Evolutionary conservation across 1,140 invertebrate genomes (phyloP), one percentile per base, ranked within the genome.

Genomic region (Macrosteles quadrilineatus): DNA sequence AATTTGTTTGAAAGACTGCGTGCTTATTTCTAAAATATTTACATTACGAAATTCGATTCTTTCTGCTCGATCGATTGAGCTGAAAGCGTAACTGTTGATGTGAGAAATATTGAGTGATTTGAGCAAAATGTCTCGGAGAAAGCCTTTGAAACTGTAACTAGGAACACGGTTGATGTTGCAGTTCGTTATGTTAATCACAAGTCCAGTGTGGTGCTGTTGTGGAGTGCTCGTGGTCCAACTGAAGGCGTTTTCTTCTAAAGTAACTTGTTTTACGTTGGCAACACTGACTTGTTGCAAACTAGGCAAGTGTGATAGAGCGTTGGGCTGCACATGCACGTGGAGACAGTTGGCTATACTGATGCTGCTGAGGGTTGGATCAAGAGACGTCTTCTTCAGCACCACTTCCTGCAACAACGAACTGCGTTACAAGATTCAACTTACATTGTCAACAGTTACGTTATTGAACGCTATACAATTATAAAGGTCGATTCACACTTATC

Each of bases 1-100:
- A 75, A 94, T 91, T 77, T 91, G 91, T 70, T 92, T 93, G 74
- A 93, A 91, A 1, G 89, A 86, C 77, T 92, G 89, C 27, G 85
- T 84, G 73, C 91, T 87, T 19, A 91, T 82, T 9, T 80, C 83
- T 25, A 84, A 82, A 21, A 91, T 80, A 1, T 74, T 75, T 65
- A 85, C 85, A 73, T 90, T 83, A 14, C 68, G 76, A 29, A 88
- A 76, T 72, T 84, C 80, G 57, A 89, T 80, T 27, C 77, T 82
- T 1, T 84, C 79, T 62, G 81, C 82, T 63, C 85, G 84, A 1
- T 82, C 77, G 0, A 91, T 79, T 75, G 87, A 90, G 63, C 88
- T 87, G 76, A 94, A 90, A 0, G 90, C 89, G 76, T 90, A 92
- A 0, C 90, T 85, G 68, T 83, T 83, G 50, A 93, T 80, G 29